Base-by-base conservation (phyloP, 2,888 invertebrate species). In the Pilophorus perplexus region DNA sequence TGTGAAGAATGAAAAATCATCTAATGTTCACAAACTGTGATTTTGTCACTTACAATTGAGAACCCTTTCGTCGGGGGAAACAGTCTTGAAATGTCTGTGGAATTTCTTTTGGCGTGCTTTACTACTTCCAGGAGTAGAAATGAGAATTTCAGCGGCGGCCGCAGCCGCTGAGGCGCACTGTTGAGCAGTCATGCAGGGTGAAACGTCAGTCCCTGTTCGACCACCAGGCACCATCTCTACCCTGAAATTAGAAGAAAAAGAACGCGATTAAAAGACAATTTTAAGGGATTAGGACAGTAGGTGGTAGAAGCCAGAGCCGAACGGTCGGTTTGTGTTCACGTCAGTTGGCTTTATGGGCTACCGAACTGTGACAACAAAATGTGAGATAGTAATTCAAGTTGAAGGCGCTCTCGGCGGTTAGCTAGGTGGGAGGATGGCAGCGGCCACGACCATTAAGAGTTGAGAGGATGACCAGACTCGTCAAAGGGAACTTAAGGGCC, bases 51-150 rank as follows among this genome's bases (percentile, higher is more conserved):
- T 78, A 89, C 88, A 90, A 78, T 92, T 91, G 74, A 93, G 84
- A 72, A 93, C 89, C 74, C 85, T 85, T 78, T 93, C 93, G 74
- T 91, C 89, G 20, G 85, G 84, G 48, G 89, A 85, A 72, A 92
- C 90, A 75, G 78, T 75, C 57, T 71, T 86, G 80, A 93, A 93
- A 78, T 92, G 89, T 70, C 92, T 83, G 75, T 89, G 88, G 79
- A 93, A 93, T 79, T 93, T 93, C 79, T 92, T 91, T 78, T 92
- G 91, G 44, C 91, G 81, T 52, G 88, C 84, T 75, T 87, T 88
- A 76, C 85, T 85, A 46, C 85, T 85, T 72, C 81, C 81, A 71
- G 80, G 79, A 57, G 79, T 79, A 42, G 75, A 75, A 72, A 78
- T 76, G 65, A 76, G 67, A 37, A 70, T 66, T 74, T 72, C 77